phyloP scores from a whole-genome alignment of 2,888 invertebrate species.

The Andrena minutula region DNA sequence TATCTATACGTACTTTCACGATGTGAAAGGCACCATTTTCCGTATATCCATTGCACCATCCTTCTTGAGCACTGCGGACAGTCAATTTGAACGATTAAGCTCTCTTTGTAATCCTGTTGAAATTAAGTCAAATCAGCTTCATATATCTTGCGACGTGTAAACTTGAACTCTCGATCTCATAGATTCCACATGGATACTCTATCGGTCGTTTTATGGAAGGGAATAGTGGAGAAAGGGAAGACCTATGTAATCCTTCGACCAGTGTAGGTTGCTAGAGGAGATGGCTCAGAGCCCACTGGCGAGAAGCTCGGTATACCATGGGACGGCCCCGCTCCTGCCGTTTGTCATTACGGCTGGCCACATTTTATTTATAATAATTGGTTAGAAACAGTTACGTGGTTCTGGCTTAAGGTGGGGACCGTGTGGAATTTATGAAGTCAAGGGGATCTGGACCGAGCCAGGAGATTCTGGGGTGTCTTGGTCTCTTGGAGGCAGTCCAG shows the following conservation, averaged over 20 bases:
- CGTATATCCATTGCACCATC: background rate
- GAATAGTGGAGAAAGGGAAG: slow-evolving; percentile 55
- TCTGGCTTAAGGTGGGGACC: slow-evolving; percentile 74
- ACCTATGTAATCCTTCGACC: slow-evolving; percentile 70
- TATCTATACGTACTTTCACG: background rate
- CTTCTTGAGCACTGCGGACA: background rate
- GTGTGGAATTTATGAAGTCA: slow-evolving; percentile 81
- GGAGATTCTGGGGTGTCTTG: slow-evolving; percentile 78
- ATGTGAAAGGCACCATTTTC: background rate
- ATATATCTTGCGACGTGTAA: slow-evolving; percentile 52
- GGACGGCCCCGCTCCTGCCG: slow-evolving; percentile 71
- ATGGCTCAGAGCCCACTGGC: slow-evolving; percentile 80
- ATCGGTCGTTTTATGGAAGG: slow-evolving; percentile 58
- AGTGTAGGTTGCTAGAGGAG: slow-evolving; percentile 64
- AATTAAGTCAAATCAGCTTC: slow-evolving; percentile 38
- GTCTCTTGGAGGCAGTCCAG: slow-evolving; percentile 83
- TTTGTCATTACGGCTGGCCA: slow-evolving; percentile 82
- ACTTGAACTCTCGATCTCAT: slow-evolving; percentile 60
- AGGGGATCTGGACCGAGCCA: slow-evolving; percentile 68
- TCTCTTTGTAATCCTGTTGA: background rate
- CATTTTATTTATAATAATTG: slow-evolving; percentile 84
- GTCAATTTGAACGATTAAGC: background rate
- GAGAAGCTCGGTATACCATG: slow-evolving; percentile 66
- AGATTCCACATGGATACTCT: slow-evolving; percentile 61
- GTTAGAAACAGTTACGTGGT: slow-evolving; percentile 83